These are phyloP conservation scores for Pyrocephalus nanus DNA, from an alignment of 2,797 vertebrate genomes.

Conservation along the genomic window DNA sequence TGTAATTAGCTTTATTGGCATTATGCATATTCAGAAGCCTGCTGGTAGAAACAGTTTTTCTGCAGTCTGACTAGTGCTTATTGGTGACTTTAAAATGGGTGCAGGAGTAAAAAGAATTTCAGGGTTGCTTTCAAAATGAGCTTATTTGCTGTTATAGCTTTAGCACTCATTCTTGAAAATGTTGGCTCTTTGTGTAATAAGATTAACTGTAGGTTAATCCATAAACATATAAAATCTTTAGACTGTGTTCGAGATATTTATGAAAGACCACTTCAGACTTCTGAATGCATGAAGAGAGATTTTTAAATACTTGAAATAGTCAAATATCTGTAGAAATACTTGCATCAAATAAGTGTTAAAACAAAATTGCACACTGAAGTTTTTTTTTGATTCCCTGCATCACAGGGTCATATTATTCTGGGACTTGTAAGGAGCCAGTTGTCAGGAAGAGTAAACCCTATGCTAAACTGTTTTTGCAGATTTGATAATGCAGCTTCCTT, in stretches of 20 bases:
- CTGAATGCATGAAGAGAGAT: slow-evolving; percentile 29
- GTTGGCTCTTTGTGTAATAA: slow-evolving; percentile 44
- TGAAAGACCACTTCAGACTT: slow-evolving; percentile 55
- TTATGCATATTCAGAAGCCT: slow-evolving; percentile 59
- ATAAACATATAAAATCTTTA: slow-evolving; percentile 15
- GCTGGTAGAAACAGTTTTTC: slow-evolving; percentile 42
- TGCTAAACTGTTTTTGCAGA: not conserved
- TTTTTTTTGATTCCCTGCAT: not conserved
- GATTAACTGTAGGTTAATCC: slow-evolving; percentile 47
- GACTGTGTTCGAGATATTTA: not conserved
- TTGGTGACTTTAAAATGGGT: slow-evolving; percentile 46
- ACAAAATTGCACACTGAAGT: slow-evolving; percentile 6
- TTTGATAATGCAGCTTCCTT: not conserved
- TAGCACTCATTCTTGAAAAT: slow-evolving; percentile 43
- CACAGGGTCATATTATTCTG: not conserved
- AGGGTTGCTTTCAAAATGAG: slow-evolving; percentile 46
- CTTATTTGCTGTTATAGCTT: slow-evolving; percentile 21
- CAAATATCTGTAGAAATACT: not conserved
- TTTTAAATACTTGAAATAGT: slow-evolving; percentile 44
- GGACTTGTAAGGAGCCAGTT: not conserved
- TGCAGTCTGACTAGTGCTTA: slow-evolving; percentile 32
- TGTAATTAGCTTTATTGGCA: slow-evolving; percentile 56
- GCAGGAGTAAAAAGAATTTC: slow-evolving; percentile 18
- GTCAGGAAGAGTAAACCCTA: not conserved
- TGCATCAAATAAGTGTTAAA: not conserved